phyloP scores from a whole-genome alignment of 1,140 invertebrate genomes.

The Ceratosolen fusciceps region DNA sequence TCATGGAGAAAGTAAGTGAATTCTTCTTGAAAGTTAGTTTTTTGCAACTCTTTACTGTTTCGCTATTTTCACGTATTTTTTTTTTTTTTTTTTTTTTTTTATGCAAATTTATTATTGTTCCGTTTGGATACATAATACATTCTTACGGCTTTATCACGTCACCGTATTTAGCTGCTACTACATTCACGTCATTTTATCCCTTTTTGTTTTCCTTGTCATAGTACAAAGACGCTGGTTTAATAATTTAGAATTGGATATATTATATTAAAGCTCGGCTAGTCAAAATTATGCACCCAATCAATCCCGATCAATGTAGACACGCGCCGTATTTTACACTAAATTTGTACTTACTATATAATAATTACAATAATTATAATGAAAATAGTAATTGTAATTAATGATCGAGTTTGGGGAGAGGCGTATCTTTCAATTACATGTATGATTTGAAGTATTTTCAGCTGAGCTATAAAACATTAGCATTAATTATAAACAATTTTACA shows the following conservation, averaged over 20 bases:
- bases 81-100: no score
- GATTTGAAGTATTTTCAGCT: neutral
- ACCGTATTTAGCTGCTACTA: slow-evolving; percentile 15
- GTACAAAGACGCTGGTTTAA: slow-evolving; percentile 19
- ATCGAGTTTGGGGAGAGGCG: neutral
- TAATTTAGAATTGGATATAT: slow-evolving; percentile 23
- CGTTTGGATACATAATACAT: slow-evolving; percentile 10
- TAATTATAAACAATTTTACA: neutral
- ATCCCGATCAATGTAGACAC: neutral
- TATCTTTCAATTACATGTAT: slow-evolving; percentile 25
- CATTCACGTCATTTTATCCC: neutral
- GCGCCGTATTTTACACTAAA: neutral
- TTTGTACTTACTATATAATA: neutral
- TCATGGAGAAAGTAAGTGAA: slow-evolving; percentile 74
- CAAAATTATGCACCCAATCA: slow-evolving; percentile 41
- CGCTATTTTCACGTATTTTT: slow-evolving; percentile 22
- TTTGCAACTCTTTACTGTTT: slow-evolving; percentile 42
- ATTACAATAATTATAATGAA: no score
- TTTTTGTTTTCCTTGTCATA: slow-evolving; percentile 15
- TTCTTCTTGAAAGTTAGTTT: slow-evolving; percentile 49
- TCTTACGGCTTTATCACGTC: slow-evolving; percentile 21
- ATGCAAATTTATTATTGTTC: slow-evolving; percentile 32
- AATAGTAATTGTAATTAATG: no score
- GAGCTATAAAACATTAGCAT: slow-evolving; percentile 8
- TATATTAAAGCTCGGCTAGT: slow-evolving; percentile 25